Evolutionary conservation across 2,888 invertebrate species (phyloP).

Genomic region (Chesias legatella): DNA sequence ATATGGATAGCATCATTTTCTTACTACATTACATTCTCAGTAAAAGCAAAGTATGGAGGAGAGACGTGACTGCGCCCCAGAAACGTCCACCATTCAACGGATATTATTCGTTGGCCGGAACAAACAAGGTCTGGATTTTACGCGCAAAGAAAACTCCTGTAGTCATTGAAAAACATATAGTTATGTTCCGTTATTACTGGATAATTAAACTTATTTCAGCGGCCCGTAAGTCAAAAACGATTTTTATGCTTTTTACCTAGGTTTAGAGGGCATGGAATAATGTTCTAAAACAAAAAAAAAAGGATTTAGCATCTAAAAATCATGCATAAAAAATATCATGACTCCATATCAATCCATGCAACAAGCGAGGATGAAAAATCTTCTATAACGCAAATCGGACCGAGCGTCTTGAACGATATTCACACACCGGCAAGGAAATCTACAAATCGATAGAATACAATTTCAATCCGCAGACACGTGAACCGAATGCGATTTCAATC

Average conservation of each 20-base stretch:
- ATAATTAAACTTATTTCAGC: conserved; percentile 4
- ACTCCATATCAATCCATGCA: neutral
- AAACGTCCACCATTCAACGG: conserved; percentile 23
- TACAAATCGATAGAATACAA: conserved; percentile 28
- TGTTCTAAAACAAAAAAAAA: no score
- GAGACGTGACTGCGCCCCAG: conserved; percentile 16
- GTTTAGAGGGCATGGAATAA: no score
- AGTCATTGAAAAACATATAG: conserved; percentile 19
- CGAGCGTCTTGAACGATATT: conserved; percentile 11
- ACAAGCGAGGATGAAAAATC: neutral
- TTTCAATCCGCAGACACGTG: conserved; percentile 28
- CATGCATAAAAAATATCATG: no score
- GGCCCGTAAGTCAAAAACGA: no score
- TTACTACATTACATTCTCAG: conserved; percentile 1
- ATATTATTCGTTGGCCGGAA: conserved; percentile 13
- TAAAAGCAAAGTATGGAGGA: neutral
- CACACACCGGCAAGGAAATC: conserved; percentile 18
- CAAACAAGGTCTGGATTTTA: conserved; percentile 15
- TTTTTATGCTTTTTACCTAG: no score
- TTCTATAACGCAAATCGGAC: conserved; percentile 1
- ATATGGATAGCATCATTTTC: neutral
- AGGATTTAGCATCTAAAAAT: no score
- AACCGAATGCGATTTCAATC: conserved; percentile 25
- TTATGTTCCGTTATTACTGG: conserved; percentile 10
- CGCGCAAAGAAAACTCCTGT: conserved; percentile 16